phyloP scores from a whole-genome alignment of 2,113 vertebrate species.

The Ramphastos sulfuratus region DNA sequence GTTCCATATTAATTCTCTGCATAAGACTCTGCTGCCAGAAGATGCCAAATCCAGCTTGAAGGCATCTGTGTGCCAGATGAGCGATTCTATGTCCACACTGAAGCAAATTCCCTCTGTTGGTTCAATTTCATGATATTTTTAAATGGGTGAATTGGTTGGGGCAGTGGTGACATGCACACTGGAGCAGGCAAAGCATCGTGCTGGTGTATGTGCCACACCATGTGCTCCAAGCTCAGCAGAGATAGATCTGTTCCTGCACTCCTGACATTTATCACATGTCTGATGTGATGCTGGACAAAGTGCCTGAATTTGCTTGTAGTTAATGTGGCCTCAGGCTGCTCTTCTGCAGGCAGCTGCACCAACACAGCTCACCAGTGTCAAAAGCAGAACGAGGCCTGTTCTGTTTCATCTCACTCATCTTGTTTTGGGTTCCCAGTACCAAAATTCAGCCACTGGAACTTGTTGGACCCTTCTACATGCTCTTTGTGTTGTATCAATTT shows the following conservation, averaged over 20 bases:
- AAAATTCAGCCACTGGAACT: not conserved
- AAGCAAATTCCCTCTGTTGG: not conserved
- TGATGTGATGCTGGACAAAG: not conserved
- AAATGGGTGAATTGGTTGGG: not conserved
- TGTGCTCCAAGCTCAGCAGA: not conserved
- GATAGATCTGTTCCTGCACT: fast-evolving
- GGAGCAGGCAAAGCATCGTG: not conserved
- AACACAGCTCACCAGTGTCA: not conserved
- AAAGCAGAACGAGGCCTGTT: fast-evolving
- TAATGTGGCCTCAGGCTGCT: not conserved
- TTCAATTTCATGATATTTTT: fast-evolving
- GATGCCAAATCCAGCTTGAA: not conserved
- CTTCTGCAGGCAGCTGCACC: not conserved
- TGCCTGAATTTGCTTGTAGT: fast-evolving
- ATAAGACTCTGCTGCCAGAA: not conserved
- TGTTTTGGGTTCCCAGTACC: not conserved
- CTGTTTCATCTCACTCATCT: not conserved
- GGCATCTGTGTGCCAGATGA: not conserved
- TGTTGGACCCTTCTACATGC: fast-evolving
- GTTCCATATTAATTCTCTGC: not conserved
- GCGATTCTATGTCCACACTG: not conserved
- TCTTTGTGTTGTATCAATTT: not conserved
- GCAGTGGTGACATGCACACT: fast-evolving
- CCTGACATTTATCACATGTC: fast-evolving
- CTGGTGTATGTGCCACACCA: fast-evolving